These are phyloP conservation scores for Balaeniceps rex DNA, from an alignment of 2,113 vertebrate genomes.

Conservation along the genomic window DNA sequence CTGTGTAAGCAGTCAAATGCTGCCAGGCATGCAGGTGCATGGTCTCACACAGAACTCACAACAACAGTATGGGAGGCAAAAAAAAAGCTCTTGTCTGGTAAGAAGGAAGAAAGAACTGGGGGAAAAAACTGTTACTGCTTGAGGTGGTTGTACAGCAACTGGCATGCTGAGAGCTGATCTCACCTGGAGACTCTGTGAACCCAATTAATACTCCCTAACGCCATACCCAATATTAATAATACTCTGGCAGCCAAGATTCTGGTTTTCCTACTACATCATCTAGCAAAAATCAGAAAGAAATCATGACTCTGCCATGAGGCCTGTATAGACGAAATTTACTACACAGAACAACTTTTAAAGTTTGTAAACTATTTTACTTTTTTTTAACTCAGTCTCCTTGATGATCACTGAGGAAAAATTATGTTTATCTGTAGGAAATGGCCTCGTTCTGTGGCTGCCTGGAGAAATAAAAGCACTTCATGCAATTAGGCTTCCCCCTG, in stretches of 20 bases:
- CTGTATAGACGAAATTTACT: neutral
- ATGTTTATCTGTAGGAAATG: neutral
- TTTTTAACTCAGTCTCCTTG: neutral
- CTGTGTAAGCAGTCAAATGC: neutral
- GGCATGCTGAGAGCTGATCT: neutral
- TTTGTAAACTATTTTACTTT: neutral
- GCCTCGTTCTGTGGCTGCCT: neutral
- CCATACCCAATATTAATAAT: neutral
- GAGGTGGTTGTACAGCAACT: neutral
- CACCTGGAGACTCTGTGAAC: neutral
- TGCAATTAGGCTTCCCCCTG: neutral
- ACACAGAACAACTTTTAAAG: neutral
- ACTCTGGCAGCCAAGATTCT: neutral
- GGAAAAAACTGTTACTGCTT: neutral
- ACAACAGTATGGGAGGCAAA: neutral
- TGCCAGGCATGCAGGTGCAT: neutral
- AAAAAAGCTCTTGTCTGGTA: neutral
- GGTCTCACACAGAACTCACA: neutral
- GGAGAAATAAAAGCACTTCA: neutral
- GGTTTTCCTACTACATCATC: neutral
- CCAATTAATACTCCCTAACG: neutral
- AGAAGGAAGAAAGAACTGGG: neutral
- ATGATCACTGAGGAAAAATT: neutral
- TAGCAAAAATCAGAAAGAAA: neutral
- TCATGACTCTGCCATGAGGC: neutral